These are phyloP conservation scores for Ascaphus truei DNA, from an alignment of 2,113 vertebrate species.

Conservation along the genomic window DNA sequence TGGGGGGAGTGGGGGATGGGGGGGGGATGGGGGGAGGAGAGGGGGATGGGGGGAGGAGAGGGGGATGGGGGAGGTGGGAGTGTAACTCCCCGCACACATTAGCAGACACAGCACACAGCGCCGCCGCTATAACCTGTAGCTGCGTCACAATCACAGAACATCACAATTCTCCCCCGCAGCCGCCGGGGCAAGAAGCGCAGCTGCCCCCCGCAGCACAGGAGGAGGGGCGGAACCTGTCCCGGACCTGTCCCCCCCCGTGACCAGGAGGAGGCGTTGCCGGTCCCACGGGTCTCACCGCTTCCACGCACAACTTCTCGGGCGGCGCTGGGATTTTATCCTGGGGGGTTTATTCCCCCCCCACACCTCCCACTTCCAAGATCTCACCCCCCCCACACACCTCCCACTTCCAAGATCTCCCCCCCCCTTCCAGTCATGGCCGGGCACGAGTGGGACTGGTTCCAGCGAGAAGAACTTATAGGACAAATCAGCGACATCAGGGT, in stretches of 20 bases:
- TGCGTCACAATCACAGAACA: too few species aligned
- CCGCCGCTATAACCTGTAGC: too few species aligned
- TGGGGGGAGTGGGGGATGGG: too few species aligned
- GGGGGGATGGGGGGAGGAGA: too few species aligned
- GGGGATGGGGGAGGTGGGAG: too few species aligned
- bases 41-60: too few species aligned
- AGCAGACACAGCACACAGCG: too few species aligned
- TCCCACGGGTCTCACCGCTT: background rate
- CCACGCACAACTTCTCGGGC: background rate
- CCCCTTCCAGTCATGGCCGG: conserved; percentile 70
- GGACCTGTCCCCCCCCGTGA: background rate
- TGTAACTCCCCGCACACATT: too few species aligned
- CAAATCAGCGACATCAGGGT: conserved; percentile 94
- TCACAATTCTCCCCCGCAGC: too few species aligned
- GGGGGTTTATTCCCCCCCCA: background rate
- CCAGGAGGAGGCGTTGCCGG: conserved; percentile 1
- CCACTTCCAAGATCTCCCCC: background rate
- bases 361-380: background rate
- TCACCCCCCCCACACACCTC: background rate
- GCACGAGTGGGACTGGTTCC: conserved; percentile 86
- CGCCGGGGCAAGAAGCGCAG: too few species aligned
- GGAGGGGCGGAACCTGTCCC: too few species aligned
- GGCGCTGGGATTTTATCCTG: background rate
- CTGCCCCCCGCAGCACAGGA: too few species aligned
- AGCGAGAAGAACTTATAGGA: conserved; percentile 88